Conservation (phyloP, 2,113 vertebrate species). For the Mastomys natalensis region DNA sequence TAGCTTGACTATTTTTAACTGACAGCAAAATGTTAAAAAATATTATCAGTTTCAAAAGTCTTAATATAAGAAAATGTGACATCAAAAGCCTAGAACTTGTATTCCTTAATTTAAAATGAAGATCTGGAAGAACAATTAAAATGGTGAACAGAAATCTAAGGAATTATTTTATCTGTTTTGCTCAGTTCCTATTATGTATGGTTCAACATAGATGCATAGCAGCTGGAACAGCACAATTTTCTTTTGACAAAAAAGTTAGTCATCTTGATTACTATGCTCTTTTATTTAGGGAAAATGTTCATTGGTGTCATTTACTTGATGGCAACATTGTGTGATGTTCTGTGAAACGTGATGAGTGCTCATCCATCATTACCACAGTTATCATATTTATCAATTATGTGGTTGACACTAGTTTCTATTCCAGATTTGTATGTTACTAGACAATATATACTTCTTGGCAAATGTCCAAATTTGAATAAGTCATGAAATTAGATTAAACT, state of each 20-base stretch:
- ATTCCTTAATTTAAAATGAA: not conserved
- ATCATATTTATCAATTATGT: not conserved
- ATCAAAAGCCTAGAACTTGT: not conserved
- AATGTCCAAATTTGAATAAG: not conserved
- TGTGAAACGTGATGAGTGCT: not conserved
- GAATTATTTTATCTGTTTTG: not conserved
- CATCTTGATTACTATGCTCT: not conserved
- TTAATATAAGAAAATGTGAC: not conserved
- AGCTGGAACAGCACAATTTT: not conserved
- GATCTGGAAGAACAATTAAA: not conserved
- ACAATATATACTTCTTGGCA: not conserved
- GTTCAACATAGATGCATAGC: not conserved
- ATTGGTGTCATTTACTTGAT: not conserved
- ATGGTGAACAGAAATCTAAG: not conserved
- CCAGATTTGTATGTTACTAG: not conserved
- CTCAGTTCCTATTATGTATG: not conserved
- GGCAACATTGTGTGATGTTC: not conserved
- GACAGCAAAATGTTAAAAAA: not conserved
- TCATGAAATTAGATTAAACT: not conserved
- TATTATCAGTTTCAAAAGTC: not conserved
- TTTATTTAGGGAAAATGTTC: not conserved
- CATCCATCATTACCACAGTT: not conserved
- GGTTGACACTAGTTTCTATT: not conserved
- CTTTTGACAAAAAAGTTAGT: not conserved
- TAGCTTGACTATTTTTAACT: conserved; percentile 72